Evolutionary conservation across 2,888 invertebrate species (phyloP).

Genomic region (Synanthedon andrenaeformis): DNA sequence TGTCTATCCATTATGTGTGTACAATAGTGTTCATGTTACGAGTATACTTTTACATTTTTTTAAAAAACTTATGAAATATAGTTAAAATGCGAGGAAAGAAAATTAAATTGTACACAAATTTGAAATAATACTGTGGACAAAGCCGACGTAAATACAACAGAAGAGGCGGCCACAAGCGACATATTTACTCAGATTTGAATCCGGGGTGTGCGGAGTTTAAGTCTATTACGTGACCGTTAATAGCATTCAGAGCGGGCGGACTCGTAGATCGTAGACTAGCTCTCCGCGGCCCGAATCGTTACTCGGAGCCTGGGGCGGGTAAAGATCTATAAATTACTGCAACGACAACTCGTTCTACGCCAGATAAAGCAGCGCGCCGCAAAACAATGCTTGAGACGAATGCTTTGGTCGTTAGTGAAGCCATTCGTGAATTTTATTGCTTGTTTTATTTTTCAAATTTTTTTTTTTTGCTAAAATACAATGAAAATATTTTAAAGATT

Average conservation of each 20-base stretch:
- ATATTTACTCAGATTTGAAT: constrained; percentile 61
- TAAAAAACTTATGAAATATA: too few species aligned
- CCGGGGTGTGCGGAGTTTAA: constrained; percentile 50
- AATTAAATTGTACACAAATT: constrained; percentile 15
- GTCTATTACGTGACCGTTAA: constrained; percentile 61
- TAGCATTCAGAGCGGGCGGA: constrained; percentile 37
- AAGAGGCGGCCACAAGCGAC: constrained; percentile 39
- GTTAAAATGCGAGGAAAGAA: background rate
- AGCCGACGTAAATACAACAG: constrained; percentile 45
- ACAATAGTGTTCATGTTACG: too few species aligned
- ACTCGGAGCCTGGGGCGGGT: constrained; percentile 52
- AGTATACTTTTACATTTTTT: too few species aligned
- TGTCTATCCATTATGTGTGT: constrained; percentile 9
- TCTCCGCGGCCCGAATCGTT: constrained; percentile 43
- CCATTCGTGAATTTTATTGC: constrained; percentile 4
- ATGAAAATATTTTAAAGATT: too few species aligned
- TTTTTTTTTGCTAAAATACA: too few species aligned
- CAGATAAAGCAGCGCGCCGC: constrained; percentile 64
- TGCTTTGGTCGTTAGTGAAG: constrained; percentile 51
- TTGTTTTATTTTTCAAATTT: too few species aligned
- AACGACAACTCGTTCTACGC: constrained; percentile 65
- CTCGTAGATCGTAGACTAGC: constrained; percentile 27
- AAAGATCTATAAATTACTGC: constrained; percentile 64
- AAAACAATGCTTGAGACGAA: constrained; percentile 62
- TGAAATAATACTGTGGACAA: constrained; percentile 24